Evolutionary conservation across 1,140 invertebrate genomes (phyloP).

Genomic region (Aphaenogaster rudis): DNA sequence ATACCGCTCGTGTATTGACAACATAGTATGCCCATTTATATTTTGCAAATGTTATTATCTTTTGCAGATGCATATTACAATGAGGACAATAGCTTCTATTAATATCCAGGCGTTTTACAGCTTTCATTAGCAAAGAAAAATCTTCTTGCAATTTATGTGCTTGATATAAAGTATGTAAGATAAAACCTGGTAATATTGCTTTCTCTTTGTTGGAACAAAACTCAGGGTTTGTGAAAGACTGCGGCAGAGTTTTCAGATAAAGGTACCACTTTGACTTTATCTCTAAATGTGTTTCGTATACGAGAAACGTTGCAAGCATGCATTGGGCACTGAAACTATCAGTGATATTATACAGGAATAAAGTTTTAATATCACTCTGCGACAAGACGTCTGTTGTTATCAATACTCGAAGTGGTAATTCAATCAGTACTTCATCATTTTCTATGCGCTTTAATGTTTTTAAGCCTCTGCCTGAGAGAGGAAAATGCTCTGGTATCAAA

Average conservation of each 20-base stretch:
- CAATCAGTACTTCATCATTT: slow-evolving; percentile 87
- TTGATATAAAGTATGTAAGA: slow-evolving; percentile 67
- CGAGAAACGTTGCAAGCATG: slow-evolving; percentile 89
- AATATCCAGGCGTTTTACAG: slow-evolving; percentile 82
- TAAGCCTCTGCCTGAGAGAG: slow-evolving; percentile 88
- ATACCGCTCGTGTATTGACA: slow-evolving; percentile 93
- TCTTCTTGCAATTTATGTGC: slow-evolving; percentile 70
- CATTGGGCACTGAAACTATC: slow-evolving; percentile 86
- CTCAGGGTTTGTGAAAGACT: slow-evolving; percentile 86
- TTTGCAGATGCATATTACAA: slow-evolving; percentile 81
- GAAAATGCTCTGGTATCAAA: slow-evolving; percentile 85
- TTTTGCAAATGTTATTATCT: slow-evolving; percentile 83
- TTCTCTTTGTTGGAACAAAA: slow-evolving; percentile 85
- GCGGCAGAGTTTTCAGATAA: slow-evolving; percentile 89
- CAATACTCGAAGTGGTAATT: slow-evolving; percentile 88
- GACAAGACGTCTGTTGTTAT: slow-evolving; percentile 87
- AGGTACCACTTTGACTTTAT: slow-evolving; percentile 83
- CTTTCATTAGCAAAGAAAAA: slow-evolving; percentile 74
- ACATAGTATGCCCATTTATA: slow-evolving; percentile 90
- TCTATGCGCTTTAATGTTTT: slow-evolving; percentile 87
- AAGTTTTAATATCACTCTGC: slow-evolving; percentile 84
- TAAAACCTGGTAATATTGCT: slow-evolving; percentile 75
- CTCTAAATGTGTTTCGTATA: slow-evolving; percentile 86
- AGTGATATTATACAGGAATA: slow-evolving; percentile 83
- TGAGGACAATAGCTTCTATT: slow-evolving; percentile 78